Conservation (phyloP, 1,140 invertebrate genomes). For the Bradysia coprophila region DNA sequence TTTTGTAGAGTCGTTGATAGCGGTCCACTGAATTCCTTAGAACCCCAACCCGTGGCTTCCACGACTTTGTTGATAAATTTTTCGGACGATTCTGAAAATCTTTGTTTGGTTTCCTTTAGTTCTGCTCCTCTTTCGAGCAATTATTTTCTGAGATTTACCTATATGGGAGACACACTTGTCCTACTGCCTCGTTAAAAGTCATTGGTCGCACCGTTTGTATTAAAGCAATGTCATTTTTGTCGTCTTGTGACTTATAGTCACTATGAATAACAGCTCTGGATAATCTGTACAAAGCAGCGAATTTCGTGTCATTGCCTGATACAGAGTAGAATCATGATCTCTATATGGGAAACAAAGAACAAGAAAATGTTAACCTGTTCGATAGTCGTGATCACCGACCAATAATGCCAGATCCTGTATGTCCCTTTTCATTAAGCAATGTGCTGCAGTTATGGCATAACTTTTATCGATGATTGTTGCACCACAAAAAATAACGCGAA, state of each 20-base stretch:
- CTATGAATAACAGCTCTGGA: neutral
- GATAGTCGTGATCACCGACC: conserved; percentile 1
- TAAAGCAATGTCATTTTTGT: conserved; percentile 1
- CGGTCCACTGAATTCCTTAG: neutral
- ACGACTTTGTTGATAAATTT: neutral
- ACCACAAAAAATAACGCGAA: neutral
- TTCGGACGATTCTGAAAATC: no score
- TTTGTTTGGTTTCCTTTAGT: no score
- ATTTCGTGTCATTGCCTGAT: neutral
- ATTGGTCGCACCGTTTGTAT: neutral
- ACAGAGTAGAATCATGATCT: neutral
- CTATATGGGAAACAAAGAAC: neutral
- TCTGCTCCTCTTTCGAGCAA: no score
- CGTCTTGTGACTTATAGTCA: neutral
- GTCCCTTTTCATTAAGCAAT: neutral
- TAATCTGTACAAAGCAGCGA: neutral
- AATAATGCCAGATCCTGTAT: neutral
- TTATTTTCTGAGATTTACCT: no score
- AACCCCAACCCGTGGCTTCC: conserved; percentile 1
- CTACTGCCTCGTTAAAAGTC: neutral
- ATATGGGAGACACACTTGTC: neutral
- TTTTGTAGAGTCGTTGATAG: neutral
- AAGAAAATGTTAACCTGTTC: neutral
- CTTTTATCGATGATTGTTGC: neutral
- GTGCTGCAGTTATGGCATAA: neutral